Evolutionary conservation across 1,140 invertebrate species (phyloP), one percentile per base, ranked within the genome.

Genomic region (Pantala flavescens): DNA sequence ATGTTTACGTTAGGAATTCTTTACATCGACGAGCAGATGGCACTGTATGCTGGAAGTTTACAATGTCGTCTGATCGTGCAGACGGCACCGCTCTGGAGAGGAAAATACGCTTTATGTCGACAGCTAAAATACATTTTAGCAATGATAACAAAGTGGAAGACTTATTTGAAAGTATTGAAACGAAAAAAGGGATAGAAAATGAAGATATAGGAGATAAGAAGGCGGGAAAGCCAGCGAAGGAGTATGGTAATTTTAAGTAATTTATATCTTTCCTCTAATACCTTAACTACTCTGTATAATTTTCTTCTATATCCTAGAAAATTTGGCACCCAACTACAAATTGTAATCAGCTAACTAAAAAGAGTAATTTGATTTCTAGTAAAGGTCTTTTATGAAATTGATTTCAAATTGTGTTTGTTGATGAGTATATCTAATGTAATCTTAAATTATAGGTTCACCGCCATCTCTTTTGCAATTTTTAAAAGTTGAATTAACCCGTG

Each of bases 401-500:
- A 2, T 36, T 9, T 36, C 28, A 9, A 36, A 5, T 36, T 36
- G 28, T 36, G 2, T 36, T 2, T 5, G 28, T 36, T 36, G 9
- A 36, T 36, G 28, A 5, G 2, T 36, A 36, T 9, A 2, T 36
- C 9, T 36, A 36, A 5, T 36, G 2, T 36, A 36, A 2, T 5
- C 28, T 7, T 63, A 7, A 19, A 7, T 63, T 63, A 3, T 63
- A 63, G 49, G 1, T 12, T 19, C 49, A 7, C 14, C 49, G n/a
- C 49, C 49, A 63, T 63, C 49, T 16, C 49, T 63, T 63, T 14
- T 63, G 49, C 49, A 63, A 14, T 97, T 97, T 83, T 83, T 98
- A 63, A 88, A 89, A 79, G 89, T 92, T 43, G 96, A 98, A 84
- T 84, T 98, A 77, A 96, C 93, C 7, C 86, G 96, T 78, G 93